phyloP scores from a whole-genome alignment of 1,140 invertebrate species.

The Galendromus occidentalis region DNA sequence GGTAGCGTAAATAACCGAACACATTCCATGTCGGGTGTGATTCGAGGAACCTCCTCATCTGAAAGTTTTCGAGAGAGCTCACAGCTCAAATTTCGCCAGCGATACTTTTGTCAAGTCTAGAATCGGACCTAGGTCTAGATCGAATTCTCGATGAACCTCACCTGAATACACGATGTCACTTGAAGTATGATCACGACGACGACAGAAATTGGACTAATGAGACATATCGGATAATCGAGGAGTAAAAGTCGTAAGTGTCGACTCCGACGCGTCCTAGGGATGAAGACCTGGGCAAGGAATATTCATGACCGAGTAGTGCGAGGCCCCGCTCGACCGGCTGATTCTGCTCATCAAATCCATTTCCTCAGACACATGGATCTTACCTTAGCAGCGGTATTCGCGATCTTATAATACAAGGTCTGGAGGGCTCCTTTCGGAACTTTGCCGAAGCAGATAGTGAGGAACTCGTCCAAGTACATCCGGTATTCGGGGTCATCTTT shows the following conservation, averaged over 20 bases:
- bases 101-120: not conserved
- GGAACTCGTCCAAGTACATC: not conserved
- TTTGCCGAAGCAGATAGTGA: not conserved
- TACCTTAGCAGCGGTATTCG: not conserved
- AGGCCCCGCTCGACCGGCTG: not conserved
- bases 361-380: not conserved
- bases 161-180: not conserved
- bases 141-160: not conserved
- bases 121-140: not conserved
- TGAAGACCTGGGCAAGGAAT: not conserved
- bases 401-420: not conserved
- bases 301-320: not conserved
- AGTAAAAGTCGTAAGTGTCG: not conserved
- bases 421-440: not conserved
- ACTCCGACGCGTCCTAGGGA: not conserved
- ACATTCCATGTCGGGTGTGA: not conserved
- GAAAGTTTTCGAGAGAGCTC: not conserved
- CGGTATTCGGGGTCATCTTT: not conserved
- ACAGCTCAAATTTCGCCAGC: not conserved
- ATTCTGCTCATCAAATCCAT: not conserved
- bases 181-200: not conserved
- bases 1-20: not conserved
- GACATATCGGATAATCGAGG: not conserved
- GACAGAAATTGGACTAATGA: not conserved
- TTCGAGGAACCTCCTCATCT: not conserved